Evolutionary conservation across 2,797 vertebrate genomes (phyloP), one percentile per base, ranked within the genome.

Genomic region (Bovichtus variegatus): DNA sequence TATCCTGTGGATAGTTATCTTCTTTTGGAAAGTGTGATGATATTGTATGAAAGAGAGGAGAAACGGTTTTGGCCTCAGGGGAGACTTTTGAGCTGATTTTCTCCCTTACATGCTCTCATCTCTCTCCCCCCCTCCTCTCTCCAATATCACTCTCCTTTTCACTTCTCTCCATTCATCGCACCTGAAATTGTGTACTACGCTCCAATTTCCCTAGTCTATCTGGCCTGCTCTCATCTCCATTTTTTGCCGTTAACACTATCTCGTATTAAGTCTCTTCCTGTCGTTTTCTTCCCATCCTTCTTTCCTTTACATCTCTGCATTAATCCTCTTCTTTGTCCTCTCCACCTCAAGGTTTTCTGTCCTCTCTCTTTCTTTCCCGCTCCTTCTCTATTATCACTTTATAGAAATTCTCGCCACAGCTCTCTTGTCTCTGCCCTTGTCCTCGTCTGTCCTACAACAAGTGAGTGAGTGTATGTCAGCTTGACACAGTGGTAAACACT

Each of bases 41-140:
- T 77, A 81, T 78, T 82, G 66, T 80, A 80, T 83, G 69, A 83
- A 87, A 87, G 72, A 83, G 68, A 85, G 49, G 70, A 83, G 84
- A 83, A 81, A 75, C 80, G 74, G 74, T 72, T 80, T 73, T 85
- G 64, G 87, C 88, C 88, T 84, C 71, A 40, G 84, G 89, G 81
- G 84, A 85, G 59, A 85, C 75, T 82, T 91, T 76, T 55, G 73
- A 89, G 82, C 66, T 49, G 55, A 79, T 83, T 84, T 73, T 72
- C 60, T 75, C 57, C 55, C 60, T 82, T 38, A 62, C 50, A 61
- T 25, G 41, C 62, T 80, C 74, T 78, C 63, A 59, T 73, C 67
- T 61, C 2, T 10, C n/a, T 9, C 2, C 38, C 16, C 50, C 29
- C 49, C 40, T 29, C 25, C 55, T 63, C 74, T 77, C 71, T 78